Evolutionary conservation across 2,797 vertebrate genomes (phyloP).

Genomic region (Phaenicophaeus curvirostris): DNA sequence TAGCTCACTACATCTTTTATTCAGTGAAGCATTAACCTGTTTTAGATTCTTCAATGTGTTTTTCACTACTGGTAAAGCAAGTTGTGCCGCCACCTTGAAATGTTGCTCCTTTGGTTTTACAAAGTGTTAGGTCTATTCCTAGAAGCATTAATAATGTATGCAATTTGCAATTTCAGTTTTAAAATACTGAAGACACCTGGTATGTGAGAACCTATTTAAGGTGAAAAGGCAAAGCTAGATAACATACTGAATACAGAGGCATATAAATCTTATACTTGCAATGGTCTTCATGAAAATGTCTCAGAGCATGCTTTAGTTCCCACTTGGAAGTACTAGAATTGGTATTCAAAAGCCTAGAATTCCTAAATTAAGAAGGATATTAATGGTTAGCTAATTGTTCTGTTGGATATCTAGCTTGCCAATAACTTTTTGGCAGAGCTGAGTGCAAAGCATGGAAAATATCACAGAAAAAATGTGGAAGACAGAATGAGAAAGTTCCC

Average conservation of each 20-base stretch:
- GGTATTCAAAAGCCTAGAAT: background rate
- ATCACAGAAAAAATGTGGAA: background rate
- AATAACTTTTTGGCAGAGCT: background rate
- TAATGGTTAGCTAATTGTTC: background rate
- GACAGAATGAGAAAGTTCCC: background rate
- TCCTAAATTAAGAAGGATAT: background rate
- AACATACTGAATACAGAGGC: background rate
- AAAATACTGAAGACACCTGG: background rate
- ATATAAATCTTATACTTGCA: background rate
- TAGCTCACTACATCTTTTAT: background rate
- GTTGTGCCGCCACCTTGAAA: background rate
- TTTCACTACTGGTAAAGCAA: background rate
- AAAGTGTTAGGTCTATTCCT: conserved; percentile 11
- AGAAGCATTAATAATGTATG: conserved; percentile 40
- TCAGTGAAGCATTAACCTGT: background rate
- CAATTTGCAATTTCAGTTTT: conserved; percentile 19
- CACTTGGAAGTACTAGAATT: background rate
- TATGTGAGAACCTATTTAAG: background rate
- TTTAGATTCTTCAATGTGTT: background rate
- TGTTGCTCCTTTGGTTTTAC: background rate
- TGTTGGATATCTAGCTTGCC: background rate
- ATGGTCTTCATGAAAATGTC: background rate
- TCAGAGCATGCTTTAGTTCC: background rate
- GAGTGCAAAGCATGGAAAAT: background rate
- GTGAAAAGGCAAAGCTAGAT: conserved; percentile 33